phyloP scores from a whole-genome alignment of 2,797 vertebrate species.

The Enteromius radiatus region DNA sequence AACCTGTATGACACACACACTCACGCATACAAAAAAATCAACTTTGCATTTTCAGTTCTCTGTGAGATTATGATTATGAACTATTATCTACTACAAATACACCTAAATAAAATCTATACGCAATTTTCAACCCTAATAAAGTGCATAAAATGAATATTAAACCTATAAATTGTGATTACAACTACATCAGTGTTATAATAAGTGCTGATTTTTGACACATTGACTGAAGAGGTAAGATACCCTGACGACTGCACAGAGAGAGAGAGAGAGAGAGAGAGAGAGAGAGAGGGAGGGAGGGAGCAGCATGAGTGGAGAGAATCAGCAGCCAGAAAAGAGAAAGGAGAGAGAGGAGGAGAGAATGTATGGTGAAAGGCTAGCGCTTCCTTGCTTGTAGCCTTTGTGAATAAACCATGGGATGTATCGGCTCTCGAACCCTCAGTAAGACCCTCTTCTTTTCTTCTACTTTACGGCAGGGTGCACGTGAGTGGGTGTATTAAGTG shows the following conservation, averaged over 20 bases:
- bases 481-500: slow-evolving; percentile 25
- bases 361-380: slow-evolving; percentile 77
- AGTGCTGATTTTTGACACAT: slow-evolving; percentile 62
- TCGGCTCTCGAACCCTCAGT: slow-evolving; percentile 86
- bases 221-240: slow-evolving; percentile 65
- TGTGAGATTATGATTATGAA: slow-evolving; percentile 1
- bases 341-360: slow-evolving; percentile 71
- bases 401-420: slow-evolving; percentile 87
- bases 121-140: not conserved
- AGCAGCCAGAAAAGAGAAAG: slow-evolving; percentile 59
- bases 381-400: slow-evolving; percentile 84
- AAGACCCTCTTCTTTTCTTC: slow-evolving; percentile 72
- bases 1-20: slow-evolving; percentile 51
- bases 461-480: slow-evolving; percentile 42
- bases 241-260: slow-evolving; percentile 69
- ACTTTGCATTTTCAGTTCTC: slow-evolving; percentile 10
- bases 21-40: no score
- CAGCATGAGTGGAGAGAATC: slow-evolving; percentile 54
- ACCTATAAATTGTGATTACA: not conserved
- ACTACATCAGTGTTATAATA: slow-evolving; percentile 8
- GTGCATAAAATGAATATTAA: not conserved
- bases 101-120: not conserved
- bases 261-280: slow-evolving; percentile 47
- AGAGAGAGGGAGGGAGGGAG: slow-evolving; percentile 47
- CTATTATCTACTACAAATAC: not conserved